Percentiles rank a stretch among this genome's conserved stretches.
These are phyloP conservation scores for Melinaea marsaeus DNA, from an alignment of 2,888 invertebrate species.

Conservation along the genomic window DNA sequence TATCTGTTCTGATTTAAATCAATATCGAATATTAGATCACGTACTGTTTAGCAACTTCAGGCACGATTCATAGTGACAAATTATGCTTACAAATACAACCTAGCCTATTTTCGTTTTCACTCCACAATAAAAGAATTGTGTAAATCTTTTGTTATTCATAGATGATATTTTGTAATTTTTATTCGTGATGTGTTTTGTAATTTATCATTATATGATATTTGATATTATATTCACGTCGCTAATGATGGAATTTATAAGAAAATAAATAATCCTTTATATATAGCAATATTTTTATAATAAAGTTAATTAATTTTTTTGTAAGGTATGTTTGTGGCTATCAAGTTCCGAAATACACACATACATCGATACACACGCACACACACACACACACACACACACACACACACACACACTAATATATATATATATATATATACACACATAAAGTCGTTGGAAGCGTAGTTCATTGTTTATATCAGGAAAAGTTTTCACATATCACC, in stretches of 20 bases:
- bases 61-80: constrained; percentile 27
- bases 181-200: constrained; percentile 6
- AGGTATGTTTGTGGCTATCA: too few relatives aligned
- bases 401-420: background rate
- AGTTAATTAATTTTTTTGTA: too few relatives aligned
- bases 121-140: constrained; percentile 13
- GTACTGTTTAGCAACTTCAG: constrained; percentile 22
- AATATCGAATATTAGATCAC: constrained; percentile 28
- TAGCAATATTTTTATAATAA: too few relatives aligned
- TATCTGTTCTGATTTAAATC: constrained; percentile 25
- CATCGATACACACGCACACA: too few relatives aligned
- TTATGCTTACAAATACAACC: constrained; percentile 22
- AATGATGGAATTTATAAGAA: background rate
- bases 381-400: too few relatives aligned
- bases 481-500: constrained; percentile 19
- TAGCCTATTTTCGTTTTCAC: constrained; percentile 22
- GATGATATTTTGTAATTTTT: constrained; percentile 9
- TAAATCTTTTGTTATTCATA: constrained; percentile 8
- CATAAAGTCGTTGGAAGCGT: background rate
- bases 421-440: background rate
- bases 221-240: background rate
- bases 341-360: too few relatives aligned
- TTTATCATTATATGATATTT: background rate
- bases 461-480: constrained; percentile 15
- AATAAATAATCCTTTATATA: too few relatives aligned